These are phyloP conservation scores for Brachyistius frenatus DNA, from an alignment of 2,113 vertebrate species.

Conservation along the genomic window DNA sequence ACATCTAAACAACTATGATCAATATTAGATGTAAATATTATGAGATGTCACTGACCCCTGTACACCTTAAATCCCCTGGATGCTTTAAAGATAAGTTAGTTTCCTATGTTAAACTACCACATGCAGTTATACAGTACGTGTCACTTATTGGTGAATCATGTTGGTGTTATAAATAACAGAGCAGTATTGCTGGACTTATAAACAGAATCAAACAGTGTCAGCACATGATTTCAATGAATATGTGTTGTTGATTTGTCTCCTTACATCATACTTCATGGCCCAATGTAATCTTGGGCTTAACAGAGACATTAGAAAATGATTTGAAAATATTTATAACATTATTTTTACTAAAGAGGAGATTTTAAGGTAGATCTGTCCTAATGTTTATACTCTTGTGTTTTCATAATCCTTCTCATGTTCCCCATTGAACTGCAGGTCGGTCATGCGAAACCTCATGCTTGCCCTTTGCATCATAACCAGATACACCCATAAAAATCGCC, in stretches of 20 bases:
- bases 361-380: no score
- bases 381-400: background rate
- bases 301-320: background rate
- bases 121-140: no score
- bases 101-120: background rate
- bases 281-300: background rate
- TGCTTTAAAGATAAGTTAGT: background rate
- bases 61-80: background rate
- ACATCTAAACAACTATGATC: constrained; percentile 26
- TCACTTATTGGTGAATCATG: constrained; percentile 1
- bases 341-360: no score
- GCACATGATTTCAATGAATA: constrained; percentile 19
- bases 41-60: background rate
- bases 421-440: background rate
- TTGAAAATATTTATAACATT: no score
- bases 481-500: constrained; percentile 34
- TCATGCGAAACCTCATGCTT: constrained; percentile 25
- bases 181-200: background rate
- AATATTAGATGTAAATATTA: constrained; percentile 1
- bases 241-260: constrained; percentile 26
- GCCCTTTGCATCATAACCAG: constrained; percentile 45
- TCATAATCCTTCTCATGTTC: background rate
- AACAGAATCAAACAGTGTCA: constrained; percentile 8
- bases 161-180: background rate
- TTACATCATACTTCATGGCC: background rate